Conservation (phyloP, 2,888 invertebrate genomes). For the Crepidodera aurea region DNA sequence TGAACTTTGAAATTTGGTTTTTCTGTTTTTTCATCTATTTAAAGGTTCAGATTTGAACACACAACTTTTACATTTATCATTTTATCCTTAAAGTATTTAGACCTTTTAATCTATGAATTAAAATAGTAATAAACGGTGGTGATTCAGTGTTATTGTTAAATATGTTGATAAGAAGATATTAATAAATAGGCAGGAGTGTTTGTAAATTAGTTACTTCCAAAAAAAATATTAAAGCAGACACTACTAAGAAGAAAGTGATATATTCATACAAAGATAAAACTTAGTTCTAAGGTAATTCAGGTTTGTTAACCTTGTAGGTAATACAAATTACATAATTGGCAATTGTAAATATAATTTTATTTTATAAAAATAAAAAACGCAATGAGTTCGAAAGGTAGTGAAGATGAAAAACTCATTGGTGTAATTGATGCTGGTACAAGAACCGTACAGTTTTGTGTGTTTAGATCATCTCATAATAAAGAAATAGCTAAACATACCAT, state of each 20-base stretch:
- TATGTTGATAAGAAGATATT: background rate
- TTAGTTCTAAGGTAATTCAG: too few species aligned
- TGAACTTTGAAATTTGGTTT: slow-evolving; percentile 14
- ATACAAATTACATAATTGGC: background rate
- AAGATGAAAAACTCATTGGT: slow-evolving; percentile 70
- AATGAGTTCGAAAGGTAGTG: slow-evolving; percentile 18
- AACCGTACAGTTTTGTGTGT: slow-evolving; percentile 73
- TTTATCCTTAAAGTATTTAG: too few species aligned
- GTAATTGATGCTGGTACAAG: slow-evolving; percentile 97
- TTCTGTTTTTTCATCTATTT: background rate
- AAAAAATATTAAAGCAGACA: too few species aligned
- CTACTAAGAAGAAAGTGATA: too few species aligned
- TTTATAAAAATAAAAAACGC: background rate
- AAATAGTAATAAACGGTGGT: background rate
- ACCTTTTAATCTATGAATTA: background rate
- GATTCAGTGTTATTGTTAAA: background rate
- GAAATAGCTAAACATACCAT: slow-evolving; percentile 83
- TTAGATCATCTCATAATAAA: slow-evolving; percentile 77
- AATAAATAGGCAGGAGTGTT: background rate
- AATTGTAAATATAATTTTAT: background rate
- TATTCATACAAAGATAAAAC: too few species aligned
- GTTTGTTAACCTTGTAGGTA: background rate
- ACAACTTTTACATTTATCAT: background rate
- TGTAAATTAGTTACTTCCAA: too few species aligned
- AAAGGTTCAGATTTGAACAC: background rate